These are phyloP conservation scores for Acanthopleura granulata DNA, from an alignment of 2,888 invertebrate species.

Conservation along the genomic window DNA sequence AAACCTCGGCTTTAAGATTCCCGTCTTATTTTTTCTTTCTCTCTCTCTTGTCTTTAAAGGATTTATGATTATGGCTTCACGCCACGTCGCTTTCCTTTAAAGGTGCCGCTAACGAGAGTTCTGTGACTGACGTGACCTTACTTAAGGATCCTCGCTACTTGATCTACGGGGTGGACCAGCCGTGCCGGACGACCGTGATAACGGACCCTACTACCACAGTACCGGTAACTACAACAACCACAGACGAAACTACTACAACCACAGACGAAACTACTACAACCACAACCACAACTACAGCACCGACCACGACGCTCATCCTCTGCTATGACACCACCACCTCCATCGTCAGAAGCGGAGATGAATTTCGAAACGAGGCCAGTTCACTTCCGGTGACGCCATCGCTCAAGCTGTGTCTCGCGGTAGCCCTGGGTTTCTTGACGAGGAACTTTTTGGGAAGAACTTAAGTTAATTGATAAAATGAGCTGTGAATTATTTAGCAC, in stretches of 20 bases:
- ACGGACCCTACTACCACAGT: background rate
- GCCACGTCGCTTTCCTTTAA: no score
- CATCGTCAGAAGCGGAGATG: background rate
- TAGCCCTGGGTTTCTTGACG: background rate
- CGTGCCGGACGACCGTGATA: background rate
- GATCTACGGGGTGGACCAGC: constrained; percentile 12
- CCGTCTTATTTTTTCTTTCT: no score
- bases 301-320: constrained; percentile 6
- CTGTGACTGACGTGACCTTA: background rate
- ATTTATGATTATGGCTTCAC: no score
- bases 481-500: no score
- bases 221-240: no score
- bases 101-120: constrained; percentile 1
- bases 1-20: no score
- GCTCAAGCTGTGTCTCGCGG: background rate
- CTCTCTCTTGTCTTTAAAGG: no score
- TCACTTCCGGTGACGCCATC: background rate
- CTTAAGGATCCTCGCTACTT: constrained; percentile 2
- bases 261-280: background rate
- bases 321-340: constrained; percentile 7
- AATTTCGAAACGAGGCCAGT: background rate
- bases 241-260: background rate
- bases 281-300: background rate
- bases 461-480: no score
- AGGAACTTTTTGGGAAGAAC: no score